These are phyloP conservation scores for Sebastiscus tertius DNA, from an alignment of 2,797 vertebrate genomes.

Conservation along the genomic window DNA sequence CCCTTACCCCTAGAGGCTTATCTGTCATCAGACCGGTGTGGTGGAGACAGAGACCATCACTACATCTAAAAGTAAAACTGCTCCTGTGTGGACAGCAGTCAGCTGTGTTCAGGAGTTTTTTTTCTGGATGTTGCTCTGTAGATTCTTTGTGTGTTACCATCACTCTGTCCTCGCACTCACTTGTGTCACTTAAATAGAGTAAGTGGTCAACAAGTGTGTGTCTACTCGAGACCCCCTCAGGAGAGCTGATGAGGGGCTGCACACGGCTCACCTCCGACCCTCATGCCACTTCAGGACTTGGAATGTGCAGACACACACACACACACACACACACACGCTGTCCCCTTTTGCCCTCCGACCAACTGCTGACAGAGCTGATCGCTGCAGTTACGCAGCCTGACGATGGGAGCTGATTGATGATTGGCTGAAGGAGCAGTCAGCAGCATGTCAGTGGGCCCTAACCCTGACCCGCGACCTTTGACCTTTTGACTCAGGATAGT, in stretches of 20 bases:
- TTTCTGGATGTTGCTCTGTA: neutral
- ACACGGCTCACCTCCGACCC: conserved; percentile 58
- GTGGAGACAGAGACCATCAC: neutral
- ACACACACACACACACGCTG: neutral
- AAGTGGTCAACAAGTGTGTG: conserved; percentile 45
- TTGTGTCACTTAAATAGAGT: conserved; percentile 36
- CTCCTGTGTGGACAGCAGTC: neutral
- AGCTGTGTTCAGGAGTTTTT: neutral
- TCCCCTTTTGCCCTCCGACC: conserved; percentile 34
- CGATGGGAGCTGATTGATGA: conserved; percentile 57
- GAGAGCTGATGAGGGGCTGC: conserved; percentile 56
- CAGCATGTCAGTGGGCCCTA: conserved; percentile 43
- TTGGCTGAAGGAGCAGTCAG: conserved; percentile 56
- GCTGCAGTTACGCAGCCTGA: conserved; percentile 25
- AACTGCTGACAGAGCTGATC: conserved; percentile 59
- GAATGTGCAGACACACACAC: conserved; percentile 47
- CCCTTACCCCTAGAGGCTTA: no score
- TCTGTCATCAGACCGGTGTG: no score
- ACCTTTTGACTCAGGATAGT: conserved; percentile 31
- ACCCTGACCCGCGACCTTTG: conserved; percentile 41
- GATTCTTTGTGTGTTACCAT: neutral
- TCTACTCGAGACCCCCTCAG: neutral
- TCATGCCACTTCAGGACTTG: conserved; percentile 43
- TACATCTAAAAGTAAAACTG: neutral
- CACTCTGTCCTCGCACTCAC: neutral